Evolutionary conservation across 2,113 vertebrate species (phyloP).

Genomic region (Cheirogaleus medius): DNA sequence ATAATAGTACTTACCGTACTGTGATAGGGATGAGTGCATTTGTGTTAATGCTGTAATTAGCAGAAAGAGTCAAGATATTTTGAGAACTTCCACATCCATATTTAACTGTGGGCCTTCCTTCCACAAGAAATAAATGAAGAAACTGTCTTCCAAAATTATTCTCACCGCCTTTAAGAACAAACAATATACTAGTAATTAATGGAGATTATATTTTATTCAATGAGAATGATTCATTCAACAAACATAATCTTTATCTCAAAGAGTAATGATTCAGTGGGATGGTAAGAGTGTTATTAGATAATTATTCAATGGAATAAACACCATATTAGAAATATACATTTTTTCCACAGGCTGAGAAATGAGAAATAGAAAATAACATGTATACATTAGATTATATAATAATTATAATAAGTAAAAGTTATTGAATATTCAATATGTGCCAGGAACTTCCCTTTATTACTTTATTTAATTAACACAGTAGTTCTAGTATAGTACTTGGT

Average conservation of each 20-base stretch:
- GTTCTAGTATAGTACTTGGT: neutral
- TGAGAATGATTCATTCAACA: neutral
- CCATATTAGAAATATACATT: neutral
- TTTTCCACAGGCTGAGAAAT: neutral
- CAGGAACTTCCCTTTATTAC: neutral
- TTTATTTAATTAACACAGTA: neutral
- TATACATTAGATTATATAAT: neutral
- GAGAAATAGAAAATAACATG: neutral
- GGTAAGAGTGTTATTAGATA: neutral
- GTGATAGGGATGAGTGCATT: slow-evolving; percentile 83
- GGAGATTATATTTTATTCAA: neutral
- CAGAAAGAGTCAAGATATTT: slow-evolving; percentile 82
- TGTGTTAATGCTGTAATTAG: slow-evolving; percentile 81
- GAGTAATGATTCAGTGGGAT: neutral
- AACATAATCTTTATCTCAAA: neutral
- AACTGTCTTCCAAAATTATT: slow-evolving; percentile 86
- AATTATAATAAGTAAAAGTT: neutral
- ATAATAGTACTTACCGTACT: slow-evolving; percentile 79
- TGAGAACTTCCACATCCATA: slow-evolving; percentile 84
- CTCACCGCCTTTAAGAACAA: slow-evolving; percentile 85
- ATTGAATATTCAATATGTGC: neutral
- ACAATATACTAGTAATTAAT: slow-evolving; percentile 36
- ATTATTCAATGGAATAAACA: neutral
- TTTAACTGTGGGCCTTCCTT: slow-evolving; percentile 85
- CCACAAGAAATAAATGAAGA: slow-evolving; percentile 90